A percentile compares a stretch with the other conserved stretches of the same genome.
These are phyloP conservation scores for Heterodera schachtii DNA, from an alignment of 1,140 invertebrate genomes.

Conservation along the genomic window DNA sequence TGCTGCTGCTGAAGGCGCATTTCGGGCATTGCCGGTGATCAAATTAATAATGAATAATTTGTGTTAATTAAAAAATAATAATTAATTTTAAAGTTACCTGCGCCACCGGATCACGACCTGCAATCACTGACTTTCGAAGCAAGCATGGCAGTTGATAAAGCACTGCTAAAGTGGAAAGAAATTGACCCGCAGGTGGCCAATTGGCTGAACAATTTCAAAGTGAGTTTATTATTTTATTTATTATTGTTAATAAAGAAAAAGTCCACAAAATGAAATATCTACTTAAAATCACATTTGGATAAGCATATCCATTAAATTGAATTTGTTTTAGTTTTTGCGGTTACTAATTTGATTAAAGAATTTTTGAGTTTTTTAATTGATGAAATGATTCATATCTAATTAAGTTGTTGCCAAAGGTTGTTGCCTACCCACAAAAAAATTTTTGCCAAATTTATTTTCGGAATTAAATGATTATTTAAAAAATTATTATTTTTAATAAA, in stretches of 20 bases:
- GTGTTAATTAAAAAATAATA: neutral
- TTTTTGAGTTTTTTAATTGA: too few species aligned
- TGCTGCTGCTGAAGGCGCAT: neutral
- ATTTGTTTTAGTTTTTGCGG: too few species aligned
- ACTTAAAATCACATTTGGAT: too few species aligned
- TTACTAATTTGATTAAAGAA: too few species aligned
- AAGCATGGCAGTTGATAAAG: neutral
- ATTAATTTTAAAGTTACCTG: neutral
- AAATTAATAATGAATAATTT: neutral
- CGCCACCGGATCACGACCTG: neutral
- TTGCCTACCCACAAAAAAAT: too few species aligned
- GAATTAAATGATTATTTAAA: too few species aligned
- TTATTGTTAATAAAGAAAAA: too few species aligned
- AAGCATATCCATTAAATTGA: too few species aligned
- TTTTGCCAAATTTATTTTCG: too few species aligned
- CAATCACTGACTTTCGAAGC: conserved; percentile 4
- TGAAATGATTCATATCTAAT: too few species aligned
- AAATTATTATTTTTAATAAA: neutral
- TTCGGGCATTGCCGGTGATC: neutral
- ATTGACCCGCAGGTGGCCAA: conserved; percentile 1
- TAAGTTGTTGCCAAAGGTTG: too few species aligned
- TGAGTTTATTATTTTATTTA: neutral
- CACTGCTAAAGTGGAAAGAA: neutral
- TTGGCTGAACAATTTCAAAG: conserved; percentile 3
- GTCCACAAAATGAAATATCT: too few species aligned